Evolutionary conservation across 2,113 vertebrate species (phyloP).

Genomic region (Oncorhynchus tshawytscha): DNA sequence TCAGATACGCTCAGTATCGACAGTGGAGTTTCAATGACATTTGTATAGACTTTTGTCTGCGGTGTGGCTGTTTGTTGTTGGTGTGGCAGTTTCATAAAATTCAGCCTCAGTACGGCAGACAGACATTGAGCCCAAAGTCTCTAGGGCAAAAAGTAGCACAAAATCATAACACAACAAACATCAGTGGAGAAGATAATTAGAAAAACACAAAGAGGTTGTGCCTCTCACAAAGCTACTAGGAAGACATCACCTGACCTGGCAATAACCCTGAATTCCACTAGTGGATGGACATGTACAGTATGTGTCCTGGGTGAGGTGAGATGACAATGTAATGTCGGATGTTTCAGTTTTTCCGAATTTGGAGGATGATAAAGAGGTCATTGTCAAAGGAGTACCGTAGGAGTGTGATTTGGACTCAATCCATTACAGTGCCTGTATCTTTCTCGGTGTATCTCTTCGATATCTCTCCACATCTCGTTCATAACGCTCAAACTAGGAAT

Average conservation of each 20-base stretch:
- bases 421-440: not conserved
- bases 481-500: too few relatives aligned
- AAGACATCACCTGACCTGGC: not conserved
- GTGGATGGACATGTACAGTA: not conserved
- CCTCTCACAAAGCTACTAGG: not conserved
- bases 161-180: conserved; percentile 71
- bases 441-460: not conserved
- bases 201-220: conserved; percentile 13
- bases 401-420: not conserved
- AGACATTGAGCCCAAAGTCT: conserved; percentile 62
- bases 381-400: not conserved
- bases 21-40: conserved; percentile 65
- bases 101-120: conserved; percentile 60
- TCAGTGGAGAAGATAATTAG: conserved; percentile 59
- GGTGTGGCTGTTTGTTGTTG: conserved; percentile 44
- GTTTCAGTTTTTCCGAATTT: not conserved
- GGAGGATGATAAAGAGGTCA: not conserved
- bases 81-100: conserved; percentile 71
- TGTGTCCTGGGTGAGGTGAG: not conserved
- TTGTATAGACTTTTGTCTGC: conserved; percentile 74
- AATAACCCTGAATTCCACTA: conserved; percentile 20
- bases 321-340: not conserved
- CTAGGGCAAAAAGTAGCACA: conserved; percentile 53
- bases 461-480: not conserved
- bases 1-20: conserved; percentile 42